These are phyloP conservation scores for Pogonomyrmex californicus DNA, from an alignment of 1,140 invertebrate genomes.

Conservation along the genomic window DNA sequence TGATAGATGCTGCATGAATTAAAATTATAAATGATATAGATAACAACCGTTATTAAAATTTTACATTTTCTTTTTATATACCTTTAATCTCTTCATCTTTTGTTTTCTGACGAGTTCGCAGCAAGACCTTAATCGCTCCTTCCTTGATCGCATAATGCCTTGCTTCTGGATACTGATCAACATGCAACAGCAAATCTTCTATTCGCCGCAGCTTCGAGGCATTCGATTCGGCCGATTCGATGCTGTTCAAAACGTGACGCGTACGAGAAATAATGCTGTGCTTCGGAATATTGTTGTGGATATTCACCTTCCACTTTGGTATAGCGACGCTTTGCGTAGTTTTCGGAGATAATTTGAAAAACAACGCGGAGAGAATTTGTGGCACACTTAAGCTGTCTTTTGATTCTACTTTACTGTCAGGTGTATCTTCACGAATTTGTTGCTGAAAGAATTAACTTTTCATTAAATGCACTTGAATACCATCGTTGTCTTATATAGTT, in stretches of 20 bases:
- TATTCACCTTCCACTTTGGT: conserved; percentile 85
- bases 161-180: conserved; percentile 91
- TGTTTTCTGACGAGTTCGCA: conserved; percentile 85
- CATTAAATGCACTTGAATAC: background rate
- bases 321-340: conserved; percentile 65
- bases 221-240: conserved; percentile 88
- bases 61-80: conserved; percentile 39
- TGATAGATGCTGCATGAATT: conserved; percentile 80
- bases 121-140: conserved; percentile 89
- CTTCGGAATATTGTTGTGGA: conserved; percentile 84
- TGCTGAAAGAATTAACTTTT: conserved; percentile 20
- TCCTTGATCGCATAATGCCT: conserved; percentile 91
- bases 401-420: conserved; percentile 28
- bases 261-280: conserved; percentile 90
- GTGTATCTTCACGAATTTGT: background rate
- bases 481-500: background rate
- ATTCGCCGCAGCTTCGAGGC: conserved; percentile 88
- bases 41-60: background rate
- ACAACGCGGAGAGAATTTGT: conserved; percentile 80
- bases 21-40: conserved; percentile 15
- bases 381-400: conserved; percentile 78
- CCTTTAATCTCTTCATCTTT: conserved; percentile 85
- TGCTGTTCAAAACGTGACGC: conserved; percentile 89
- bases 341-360: conserved; percentile 79
- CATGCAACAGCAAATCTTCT: conserved; percentile 90